Conservation (phyloP, 1,140 invertebrate species). For the Drosophila rufa region DNA sequence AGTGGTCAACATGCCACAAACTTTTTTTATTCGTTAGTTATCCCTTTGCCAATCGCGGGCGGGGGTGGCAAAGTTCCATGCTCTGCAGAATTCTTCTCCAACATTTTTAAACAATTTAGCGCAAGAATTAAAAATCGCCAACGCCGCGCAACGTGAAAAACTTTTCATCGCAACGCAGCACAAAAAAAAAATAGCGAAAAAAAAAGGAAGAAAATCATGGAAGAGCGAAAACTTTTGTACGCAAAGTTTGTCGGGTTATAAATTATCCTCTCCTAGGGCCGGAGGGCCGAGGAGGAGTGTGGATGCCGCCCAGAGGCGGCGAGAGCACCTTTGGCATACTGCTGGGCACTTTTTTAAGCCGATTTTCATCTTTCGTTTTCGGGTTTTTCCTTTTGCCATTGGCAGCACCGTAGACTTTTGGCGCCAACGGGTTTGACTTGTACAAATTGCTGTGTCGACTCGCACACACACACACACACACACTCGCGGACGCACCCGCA, state of each 20-base stretch:
- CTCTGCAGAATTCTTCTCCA: slow-evolving; percentile 72
- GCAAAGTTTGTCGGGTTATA: slow-evolving; percentile 80
- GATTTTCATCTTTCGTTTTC: slow-evolving; percentile 75
- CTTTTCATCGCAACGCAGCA: slow-evolving; percentile 55
- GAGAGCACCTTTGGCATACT: slow-evolving; percentile 77
- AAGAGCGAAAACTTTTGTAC: slow-evolving; percentile 63
- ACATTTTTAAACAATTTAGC: slow-evolving; percentile 84
- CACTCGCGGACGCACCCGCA: slow-evolving; percentile 65
- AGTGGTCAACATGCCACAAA: slow-evolving; percentile 82
- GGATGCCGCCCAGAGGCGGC: background rate
- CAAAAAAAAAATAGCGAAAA: slow-evolving; percentile 9
- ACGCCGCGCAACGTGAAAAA: slow-evolving; percentile 76
- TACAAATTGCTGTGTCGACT: slow-evolving; percentile 81
- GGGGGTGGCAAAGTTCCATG: slow-evolving; percentile 46
- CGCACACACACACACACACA: slow-evolving; percentile 40
- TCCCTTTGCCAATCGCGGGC: slow-evolving; percentile 53
- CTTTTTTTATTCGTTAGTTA: slow-evolving; percentile 65
- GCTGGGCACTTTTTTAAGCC: slow-evolving; percentile 65
- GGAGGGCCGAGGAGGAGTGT: no score
- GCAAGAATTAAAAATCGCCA: slow-evolving; percentile 81
- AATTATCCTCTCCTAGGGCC: slow-evolving; percentile 61
- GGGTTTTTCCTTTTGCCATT: slow-evolving; percentile 66
- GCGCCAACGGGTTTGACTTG: slow-evolving; percentile 81
- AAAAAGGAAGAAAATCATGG: slow-evolving; percentile 17
- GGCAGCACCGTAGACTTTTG: slow-evolving; percentile 77